Base-by-base conservation (phyloP, 2,888 invertebrate species). In the Drosophila mulleri region DNA sequence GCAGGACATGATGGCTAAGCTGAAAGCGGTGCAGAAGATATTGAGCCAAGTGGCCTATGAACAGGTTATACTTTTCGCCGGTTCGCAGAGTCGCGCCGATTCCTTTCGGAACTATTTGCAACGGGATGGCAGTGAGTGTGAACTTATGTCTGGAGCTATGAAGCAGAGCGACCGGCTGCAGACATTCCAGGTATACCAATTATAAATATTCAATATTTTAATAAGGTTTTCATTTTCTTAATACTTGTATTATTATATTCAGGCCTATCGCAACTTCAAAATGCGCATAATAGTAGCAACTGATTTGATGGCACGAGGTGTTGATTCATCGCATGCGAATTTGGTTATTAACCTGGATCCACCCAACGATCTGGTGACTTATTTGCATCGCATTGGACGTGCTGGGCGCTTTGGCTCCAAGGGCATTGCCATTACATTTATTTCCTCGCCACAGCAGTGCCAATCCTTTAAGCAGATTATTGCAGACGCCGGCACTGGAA, bases 301-400 rank as follows among this genome's bases (percentile, higher is more conserved):
- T 0, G 99, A 98, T 93, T 93, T 98, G 79, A 96, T 98, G 76
- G 96, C 99, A 2, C 94, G 99, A 78, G 99, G 99, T 14, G 97
- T 99, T 75, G 99, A 99, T 94, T 97, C 97, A 2, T 96, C 97
- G 78, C 96, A 98, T 93, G 96, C 99, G 12, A 97, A 99, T 94
- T 93, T 99, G 69, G 97, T 99, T 0, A 94, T 99, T 11, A 99
- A 99, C 93, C 95, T 98, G 89, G 99, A 99, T 91, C 94, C 97
- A 37, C 98, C 99, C 1, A 90, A 90, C 74, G 96, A 97, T 88
- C 94, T 95, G 80, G 95, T 96, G 75, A 98, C 97, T 20, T 98
- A 98, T 94, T 94, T 98, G 74, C 99, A 99, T 93, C 94, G 99
- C 89, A 98, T 98, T 91, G 99, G 99, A 1, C 94, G 99, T 85